These are phyloP conservation scores for Galeopterus variegatus DNA, from an alignment of 2,113 vertebrate species.

Conservation along the genomic window DNA sequence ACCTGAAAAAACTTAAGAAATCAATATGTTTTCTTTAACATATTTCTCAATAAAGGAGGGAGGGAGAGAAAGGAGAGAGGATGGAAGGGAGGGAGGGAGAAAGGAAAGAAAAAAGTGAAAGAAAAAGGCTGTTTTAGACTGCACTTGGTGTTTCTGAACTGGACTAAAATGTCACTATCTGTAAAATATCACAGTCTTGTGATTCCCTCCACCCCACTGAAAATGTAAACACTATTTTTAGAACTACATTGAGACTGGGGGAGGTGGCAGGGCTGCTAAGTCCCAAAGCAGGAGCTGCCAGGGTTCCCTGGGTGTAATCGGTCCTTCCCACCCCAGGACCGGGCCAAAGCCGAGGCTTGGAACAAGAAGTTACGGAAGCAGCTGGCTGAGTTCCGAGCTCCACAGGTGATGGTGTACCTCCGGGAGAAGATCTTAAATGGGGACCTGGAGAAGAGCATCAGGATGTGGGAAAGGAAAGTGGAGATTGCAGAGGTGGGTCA, in stretches of 20 bases:
- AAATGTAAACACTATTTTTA: neutral
- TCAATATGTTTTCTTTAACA: too few relatives aligned
- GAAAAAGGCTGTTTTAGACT: neutral
- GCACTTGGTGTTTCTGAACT: neutral
- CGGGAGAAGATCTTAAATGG: slow-evolving; percentile 80
- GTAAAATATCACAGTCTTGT: neutral
- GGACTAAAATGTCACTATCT: neutral
- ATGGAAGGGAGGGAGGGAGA: neutral
- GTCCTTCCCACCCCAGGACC: slow-evolving; percentile 84
- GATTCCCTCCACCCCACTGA: neutral
- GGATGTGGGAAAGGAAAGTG: slow-evolving; percentile 90
- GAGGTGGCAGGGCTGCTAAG: neutral
- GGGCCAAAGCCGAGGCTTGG: slow-evolving; percentile 83
- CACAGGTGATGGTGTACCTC: slow-evolving; percentile 87
- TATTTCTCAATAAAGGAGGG: neutral
- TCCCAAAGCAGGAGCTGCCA: neutral
- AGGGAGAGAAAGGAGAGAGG: neutral
- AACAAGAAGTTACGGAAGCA: slow-evolving; percentile 86
- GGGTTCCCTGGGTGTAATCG: neutral
- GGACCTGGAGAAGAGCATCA: slow-evolving; percentile 87
- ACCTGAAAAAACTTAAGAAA: neutral
- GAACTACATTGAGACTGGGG: neutral
- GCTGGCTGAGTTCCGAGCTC: slow-evolving; percentile 84
- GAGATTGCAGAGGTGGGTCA: slow-evolving; percentile 88
- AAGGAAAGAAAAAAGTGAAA: neutral